Base-by-base conservation (phyloP, 1,140 invertebrate genomes). In the Drosophila sechellia region DNA sequence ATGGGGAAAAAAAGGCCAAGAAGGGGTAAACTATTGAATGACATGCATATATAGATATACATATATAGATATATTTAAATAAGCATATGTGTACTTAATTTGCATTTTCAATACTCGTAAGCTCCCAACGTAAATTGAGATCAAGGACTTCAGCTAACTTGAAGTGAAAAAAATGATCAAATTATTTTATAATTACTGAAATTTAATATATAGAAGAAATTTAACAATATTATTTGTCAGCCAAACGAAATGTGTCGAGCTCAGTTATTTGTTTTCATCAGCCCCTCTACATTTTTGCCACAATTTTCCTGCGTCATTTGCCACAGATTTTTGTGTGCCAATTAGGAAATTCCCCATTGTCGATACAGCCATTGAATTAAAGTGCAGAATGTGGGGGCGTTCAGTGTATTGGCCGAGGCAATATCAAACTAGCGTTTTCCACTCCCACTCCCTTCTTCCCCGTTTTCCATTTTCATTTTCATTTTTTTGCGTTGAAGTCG, bases 41-140 rank as follows among this genome's bases (percentile, higher is more conserved):
- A 25, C 31, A 39, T 39, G 1, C 4, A 35, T 37, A 59, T 13
- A 8, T 20, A 27, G n/a, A 5, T 5, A 11, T 31, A 20, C 20
- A 35, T 31, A 20, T 27, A 35, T 37, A 31, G 20, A 22, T 22
- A 37, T 11, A 15, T 39, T 8, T 48, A 15, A 13, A 56, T 25
- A 39, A 20, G 27, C 12, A 39, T 50, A 65, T 43, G 39, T 70
- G 34, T 34, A 68, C 68, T 70, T 68, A 25, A 68, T 70, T 70
- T 70, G 63, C 35, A 55, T 70, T 68, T 25, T 25, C 48, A 37
- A 66, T 54, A 22, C 20, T 22, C 1, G 20, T 22, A 34, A 34
- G 12, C 8, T 35, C 10, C 8, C 5, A 12, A 46, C 20, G 10
- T 34, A 31, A 34, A 58, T 22, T 46, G 17, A 34, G 31, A 20